Conservation (phyloP, 2,113 vertebrate species). For the Labrus mixtus region DNA sequence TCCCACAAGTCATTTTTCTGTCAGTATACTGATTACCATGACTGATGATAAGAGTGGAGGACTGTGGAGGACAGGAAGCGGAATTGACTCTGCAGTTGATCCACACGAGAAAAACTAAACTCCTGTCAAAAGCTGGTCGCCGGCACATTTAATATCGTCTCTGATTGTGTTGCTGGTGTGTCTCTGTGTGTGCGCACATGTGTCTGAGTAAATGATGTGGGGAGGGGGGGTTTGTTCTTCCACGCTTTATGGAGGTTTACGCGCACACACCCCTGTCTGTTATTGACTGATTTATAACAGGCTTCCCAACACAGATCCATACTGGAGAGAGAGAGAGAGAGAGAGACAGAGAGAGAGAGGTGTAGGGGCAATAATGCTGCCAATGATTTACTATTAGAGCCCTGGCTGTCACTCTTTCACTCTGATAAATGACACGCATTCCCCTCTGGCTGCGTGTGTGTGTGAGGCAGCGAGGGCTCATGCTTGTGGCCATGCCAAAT, state of each 20-base stretch:
- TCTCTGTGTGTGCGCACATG: neutral
- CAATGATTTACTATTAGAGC: constrained; percentile 77
- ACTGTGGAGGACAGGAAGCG: constrained; percentile 12
- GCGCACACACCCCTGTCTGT: constrained; percentile 25
- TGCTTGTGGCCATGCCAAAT: constrained; percentile 41
- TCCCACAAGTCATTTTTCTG: neutral
- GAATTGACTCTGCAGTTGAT: constrained; percentile 8
- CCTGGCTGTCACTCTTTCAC: constrained; percentile 65
- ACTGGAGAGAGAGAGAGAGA: constrained; percentile 59
- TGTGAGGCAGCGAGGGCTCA: constrained; percentile 47
- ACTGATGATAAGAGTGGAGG: neutral
- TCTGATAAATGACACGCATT: constrained; percentile 69
- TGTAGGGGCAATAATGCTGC: constrained; percentile 66
- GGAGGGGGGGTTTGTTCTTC: neutral
- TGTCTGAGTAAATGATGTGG: constrained; percentile 23
- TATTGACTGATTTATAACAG: constrained; percentile 75
- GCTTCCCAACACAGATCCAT: constrained; percentile 71
- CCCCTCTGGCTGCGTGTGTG: constrained; percentile 10
- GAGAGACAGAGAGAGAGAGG: constrained; percentile 57
- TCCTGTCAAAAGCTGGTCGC: constrained; percentile 10
- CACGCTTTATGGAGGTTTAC: constrained; percentile 24
- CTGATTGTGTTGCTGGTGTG: constrained; percentile 8
- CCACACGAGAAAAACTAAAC: constrained; percentile 16
- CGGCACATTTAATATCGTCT: constrained; percentile 41
- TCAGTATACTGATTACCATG: neutral